Evolutionary conservation across 2,888 invertebrate genomes (phyloP).

Genomic region (Chrysina gloriosa): DNA sequence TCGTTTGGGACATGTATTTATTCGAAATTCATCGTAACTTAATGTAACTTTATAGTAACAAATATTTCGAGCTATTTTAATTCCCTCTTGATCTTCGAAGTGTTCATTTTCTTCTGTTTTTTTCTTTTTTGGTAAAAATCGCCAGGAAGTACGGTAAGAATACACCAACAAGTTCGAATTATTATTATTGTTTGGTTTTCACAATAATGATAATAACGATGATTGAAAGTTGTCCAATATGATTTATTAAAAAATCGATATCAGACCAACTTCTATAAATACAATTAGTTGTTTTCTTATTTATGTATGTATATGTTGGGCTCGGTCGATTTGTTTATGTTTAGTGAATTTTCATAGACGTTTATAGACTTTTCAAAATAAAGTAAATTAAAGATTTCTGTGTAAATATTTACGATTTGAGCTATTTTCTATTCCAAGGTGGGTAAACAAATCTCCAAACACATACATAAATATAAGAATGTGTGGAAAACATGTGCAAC

Average conservation of each 20-base stretch:
- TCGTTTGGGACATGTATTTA: too few species aligned
- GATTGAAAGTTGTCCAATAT: too few species aligned
- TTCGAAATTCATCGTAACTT: too few species aligned
- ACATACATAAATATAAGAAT: not conserved
- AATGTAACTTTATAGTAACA: too few species aligned
- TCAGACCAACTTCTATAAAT: not conserved
- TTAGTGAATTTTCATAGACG: not conserved
- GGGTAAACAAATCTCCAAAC: not conserved
- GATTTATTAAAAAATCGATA: not conserved
- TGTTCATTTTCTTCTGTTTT: too few species aligned
- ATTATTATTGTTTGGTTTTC: too few species aligned
- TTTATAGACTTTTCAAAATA: constrained; percentile 30
- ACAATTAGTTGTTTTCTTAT: not conserved
- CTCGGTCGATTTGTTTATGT: constrained; percentile 11
- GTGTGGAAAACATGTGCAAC: not conserved
- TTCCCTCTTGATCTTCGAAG: too few species aligned
- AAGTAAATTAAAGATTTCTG: constrained; percentile 15
- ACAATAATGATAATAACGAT: too few species aligned
- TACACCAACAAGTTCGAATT: too few species aligned
- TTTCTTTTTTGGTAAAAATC: too few species aligned
- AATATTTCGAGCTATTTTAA: too few species aligned
- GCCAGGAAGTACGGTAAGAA: too few species aligned
- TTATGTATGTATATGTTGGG: not conserved
- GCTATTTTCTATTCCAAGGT: constrained; percentile 29
- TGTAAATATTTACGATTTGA: constrained; percentile 19